A percentile compares a stretch with the other conserved stretches of the same genome.
Conservation (phyloP, 2,888 invertebrate genomes). For the Poecilobothrus nobilitatus region DNA sequence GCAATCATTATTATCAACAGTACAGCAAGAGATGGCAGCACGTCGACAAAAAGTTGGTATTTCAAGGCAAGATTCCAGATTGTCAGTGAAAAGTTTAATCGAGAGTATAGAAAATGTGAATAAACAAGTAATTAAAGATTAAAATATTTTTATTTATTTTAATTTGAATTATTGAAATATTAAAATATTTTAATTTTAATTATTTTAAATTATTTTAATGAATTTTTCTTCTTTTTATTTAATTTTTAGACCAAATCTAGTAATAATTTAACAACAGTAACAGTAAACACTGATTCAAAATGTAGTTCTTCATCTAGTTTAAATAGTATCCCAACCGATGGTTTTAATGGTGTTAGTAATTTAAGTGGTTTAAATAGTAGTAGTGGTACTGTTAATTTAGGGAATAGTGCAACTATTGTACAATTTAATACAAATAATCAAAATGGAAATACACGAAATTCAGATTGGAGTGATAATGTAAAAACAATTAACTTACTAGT, state of each 20-base stretch:
- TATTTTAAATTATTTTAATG: constrained; percentile 9
- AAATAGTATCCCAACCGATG: constrained; percentile 49
- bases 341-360: constrained; percentile 17
- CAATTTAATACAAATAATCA: constrained; percentile 22
- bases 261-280: constrained; percentile 9
- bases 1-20: constrained; percentile 48
- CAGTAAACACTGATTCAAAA: constrained; percentile 47
- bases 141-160: constrained; percentile 11
- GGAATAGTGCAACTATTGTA: neutral
- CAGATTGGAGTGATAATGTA: constrained; percentile 41
- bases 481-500: constrained; percentile 19
- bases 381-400: neutral
- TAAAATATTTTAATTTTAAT: neutral
- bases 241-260: constrained; percentile 35
- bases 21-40: constrained; percentile 52
- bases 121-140: constrained; percentile 53
- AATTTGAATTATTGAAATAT: constrained; percentile 20
- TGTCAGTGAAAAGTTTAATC: constrained; percentile 84
- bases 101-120: constrained; percentile 84
- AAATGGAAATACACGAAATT: constrained; percentile 23
- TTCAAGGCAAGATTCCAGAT: constrained; percentile 56
- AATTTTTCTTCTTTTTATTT: constrained; percentile 4
- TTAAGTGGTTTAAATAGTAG: neutral
- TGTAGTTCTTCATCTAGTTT: constrained; percentile 58
- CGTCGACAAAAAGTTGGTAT: constrained; percentile 49